Conservation (phyloP, 2,888 invertebrate species). For the Trissoscelio sp. region DNA sequence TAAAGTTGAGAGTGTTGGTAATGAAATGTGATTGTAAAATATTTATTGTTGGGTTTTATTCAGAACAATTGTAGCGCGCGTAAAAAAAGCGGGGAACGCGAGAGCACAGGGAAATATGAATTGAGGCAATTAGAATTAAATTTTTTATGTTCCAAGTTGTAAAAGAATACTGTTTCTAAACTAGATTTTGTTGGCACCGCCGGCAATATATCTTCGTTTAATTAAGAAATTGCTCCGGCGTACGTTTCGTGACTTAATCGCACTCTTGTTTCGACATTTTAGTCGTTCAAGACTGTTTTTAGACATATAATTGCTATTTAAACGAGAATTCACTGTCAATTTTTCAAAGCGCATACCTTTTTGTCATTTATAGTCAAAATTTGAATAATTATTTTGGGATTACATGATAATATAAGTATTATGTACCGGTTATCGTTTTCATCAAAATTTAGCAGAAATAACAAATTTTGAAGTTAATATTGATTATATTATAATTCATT, state of each 20-base stretch:
- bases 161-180: conserved; percentile 30
- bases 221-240: conserved; percentile 23
- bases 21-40: conserved; percentile 49
- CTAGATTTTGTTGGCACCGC: neutral
- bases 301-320: too few relatives aligned
- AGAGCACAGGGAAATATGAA: conserved; percentile 14
- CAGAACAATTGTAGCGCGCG: conserved; percentile 21
- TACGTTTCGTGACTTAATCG: conserved; percentile 20
- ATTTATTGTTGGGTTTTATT: conserved; percentile 44
- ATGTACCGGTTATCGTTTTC: too few relatives aligned
- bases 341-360: too few relatives aligned
- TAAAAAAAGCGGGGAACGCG: neutral
- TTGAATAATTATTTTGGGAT: too few relatives aligned
- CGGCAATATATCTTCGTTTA: conserved; percentile 15
- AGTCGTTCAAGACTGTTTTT: too few relatives aligned
- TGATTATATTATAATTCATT: too few relatives aligned
- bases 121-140: conserved; percentile 45
- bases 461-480: too few relatives aligned
- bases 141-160: conserved; percentile 34
- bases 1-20: conserved; percentile 24
- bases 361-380: too few relatives aligned
- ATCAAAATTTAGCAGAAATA: too few relatives aligned
- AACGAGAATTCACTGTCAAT: too few relatives aligned
- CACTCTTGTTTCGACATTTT: neutral
- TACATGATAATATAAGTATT: too few relatives aligned